Evolutionary conservation across 2,797 vertebrate species (phyloP).

Genomic region (Propithecus perrieri): DNA sequence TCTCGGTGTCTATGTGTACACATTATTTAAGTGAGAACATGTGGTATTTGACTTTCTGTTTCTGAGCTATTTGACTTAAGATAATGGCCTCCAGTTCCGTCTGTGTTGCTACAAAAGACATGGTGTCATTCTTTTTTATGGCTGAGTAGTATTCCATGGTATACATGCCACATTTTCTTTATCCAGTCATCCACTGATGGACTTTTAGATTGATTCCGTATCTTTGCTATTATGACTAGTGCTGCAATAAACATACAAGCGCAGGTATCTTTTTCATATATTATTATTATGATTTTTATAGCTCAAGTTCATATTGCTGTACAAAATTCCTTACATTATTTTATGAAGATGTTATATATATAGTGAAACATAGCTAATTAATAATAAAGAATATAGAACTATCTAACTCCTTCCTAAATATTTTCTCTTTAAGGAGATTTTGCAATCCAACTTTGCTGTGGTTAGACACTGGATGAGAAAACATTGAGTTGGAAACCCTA

Average conservation of each 20-base stretch:
- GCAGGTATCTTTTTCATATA: background rate
- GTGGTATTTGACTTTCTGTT: background rate
- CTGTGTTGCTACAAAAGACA: background rate
- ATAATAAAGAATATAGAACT: background rate
- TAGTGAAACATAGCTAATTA: background rate
- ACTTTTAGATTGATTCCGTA: background rate
- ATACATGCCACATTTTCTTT: background rate
- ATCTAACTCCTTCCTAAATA: conserved; percentile 45
- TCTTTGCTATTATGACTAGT: too few relatives aligned
- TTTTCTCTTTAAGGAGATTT: conserved; percentile 61
- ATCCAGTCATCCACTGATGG: background rate
- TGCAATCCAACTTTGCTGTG: conserved; percentile 54
- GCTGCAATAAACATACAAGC: background rate
- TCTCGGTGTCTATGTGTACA: background rate
- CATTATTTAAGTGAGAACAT: too few relatives aligned
- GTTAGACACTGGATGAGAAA: conserved; percentile 61
- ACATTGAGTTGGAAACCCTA: conserved; percentile 67
- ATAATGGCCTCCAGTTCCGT: background rate
- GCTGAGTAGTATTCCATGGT: background rate
- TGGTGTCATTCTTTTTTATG: background rate
- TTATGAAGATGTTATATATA: background rate
- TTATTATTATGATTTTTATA: background rate
- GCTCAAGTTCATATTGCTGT: background rate
- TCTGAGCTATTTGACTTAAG: background rate
- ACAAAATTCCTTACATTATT: background rate